A percentile compares a stretch with the other conserved stretches of the same genome.
Conservation (phyloP, 1,140 invertebrate genomes). For the Penaeus indicus region DNA sequence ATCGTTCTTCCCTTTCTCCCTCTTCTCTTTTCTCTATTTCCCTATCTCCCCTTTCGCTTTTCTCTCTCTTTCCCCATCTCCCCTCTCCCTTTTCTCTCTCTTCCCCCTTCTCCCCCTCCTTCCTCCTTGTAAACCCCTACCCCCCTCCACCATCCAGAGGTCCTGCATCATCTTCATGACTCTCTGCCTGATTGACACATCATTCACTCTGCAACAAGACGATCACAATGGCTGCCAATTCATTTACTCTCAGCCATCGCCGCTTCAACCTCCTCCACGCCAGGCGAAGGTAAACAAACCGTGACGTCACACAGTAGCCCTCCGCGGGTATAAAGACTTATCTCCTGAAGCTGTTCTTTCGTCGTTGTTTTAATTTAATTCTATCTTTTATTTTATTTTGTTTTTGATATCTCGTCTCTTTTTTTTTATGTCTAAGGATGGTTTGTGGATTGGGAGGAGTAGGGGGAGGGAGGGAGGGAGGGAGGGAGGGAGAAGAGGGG, state of each 20-base stretch:
- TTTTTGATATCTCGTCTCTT: too few relatives aligned
- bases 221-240: conserved; percentile 32
- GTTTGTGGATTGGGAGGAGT: neutral
- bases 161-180: too few relatives aligned
- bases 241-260: conserved; percentile 28
- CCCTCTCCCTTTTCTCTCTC: too few relatives aligned
- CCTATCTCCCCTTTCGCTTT: too few relatives aligned
- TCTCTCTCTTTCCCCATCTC: neutral
- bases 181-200: conserved; percentile 23
- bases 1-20: neutral
- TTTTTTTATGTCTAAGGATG: too few relatives aligned
- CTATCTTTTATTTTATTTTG: neutral
- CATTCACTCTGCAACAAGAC: conserved; percentile 19
- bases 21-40: neutral
- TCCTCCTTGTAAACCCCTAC: neutral
- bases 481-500: neutral
- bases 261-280: neutral
- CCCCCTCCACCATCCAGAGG: too few relatives aligned
- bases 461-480: conserved; percentile 1
- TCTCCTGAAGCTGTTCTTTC: neutral
- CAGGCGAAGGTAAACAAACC: conserved; percentile 16
- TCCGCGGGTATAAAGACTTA: neutral
- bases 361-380: neutral
- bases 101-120: too few relatives aligned
- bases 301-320: neutral